A percentile compares a stretch with the other conserved stretches of the same genome.
phyloP scores from a whole-genome alignment of 2,888 invertebrate genomes.

The Polia nebulosa region DNA sequence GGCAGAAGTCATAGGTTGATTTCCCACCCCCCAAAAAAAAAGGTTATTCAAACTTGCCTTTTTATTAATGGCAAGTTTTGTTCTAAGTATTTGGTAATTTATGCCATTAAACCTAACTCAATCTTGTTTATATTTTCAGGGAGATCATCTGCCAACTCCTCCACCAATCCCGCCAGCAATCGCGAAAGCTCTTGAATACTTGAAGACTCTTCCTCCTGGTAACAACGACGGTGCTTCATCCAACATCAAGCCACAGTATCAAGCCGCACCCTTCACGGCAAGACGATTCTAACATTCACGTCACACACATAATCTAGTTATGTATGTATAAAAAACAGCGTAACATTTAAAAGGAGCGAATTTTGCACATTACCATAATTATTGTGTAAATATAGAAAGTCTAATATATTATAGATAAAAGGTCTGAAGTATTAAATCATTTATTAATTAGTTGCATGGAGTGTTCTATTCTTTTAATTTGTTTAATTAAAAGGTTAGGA shows the following conservation, averaged over 20 bases:
- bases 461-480: slow-evolving; percentile 20
- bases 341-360: slow-evolving; percentile 28
- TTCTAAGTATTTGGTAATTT: neutral
- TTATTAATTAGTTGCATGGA: slow-evolving; percentile 10
- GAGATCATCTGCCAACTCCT: slow-evolving; percentile 95
- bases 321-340: slow-evolving; percentile 46
- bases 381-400: slow-evolving; percentile 63
- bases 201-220: slow-evolving; percentile 90
- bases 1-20: too few relatives aligned
- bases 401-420: slow-evolving; percentile 32
- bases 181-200: slow-evolving; percentile 92
- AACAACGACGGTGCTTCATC: slow-evolving; percentile 78
- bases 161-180: slow-evolving; percentile 95
- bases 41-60: neutral
- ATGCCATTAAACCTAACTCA: neutral
- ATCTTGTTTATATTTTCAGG: slow-evolving; percentile 78
- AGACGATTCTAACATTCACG: slow-evolving; percentile 73
- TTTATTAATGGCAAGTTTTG: neutral
- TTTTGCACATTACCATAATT: slow-evolving; percentile 48
- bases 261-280: slow-evolving; percentile 76
- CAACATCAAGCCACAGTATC: slow-evolving; percentile 80
- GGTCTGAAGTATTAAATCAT: slow-evolving; percentile 19
- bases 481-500: slow-evolving; percentile 33
- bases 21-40: too few relatives aligned
- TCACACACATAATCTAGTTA: slow-evolving; percentile 19